Evolutionary conservation across 2,113 vertebrate genomes (phyloP), one percentile per base, ranked within the genome.

Genomic region (Prietella phreatophila): DNA sequence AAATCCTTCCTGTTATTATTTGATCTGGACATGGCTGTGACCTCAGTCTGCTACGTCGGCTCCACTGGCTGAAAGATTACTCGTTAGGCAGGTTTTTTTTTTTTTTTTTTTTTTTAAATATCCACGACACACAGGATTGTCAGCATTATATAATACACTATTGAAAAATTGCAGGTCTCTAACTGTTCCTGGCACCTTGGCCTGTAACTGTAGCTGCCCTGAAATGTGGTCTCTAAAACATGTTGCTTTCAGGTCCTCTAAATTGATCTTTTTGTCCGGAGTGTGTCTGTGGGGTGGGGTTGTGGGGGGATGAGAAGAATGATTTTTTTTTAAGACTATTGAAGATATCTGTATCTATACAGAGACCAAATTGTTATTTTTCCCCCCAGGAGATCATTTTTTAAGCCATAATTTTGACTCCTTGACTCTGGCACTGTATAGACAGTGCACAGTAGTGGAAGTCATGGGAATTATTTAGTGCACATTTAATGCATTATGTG

Each of bases 181-280:
- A 75, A 83, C 39, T 83, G 83, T 33, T n/a, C 42, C 13, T 80
- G 61, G 61, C 27, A 39, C 17, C 15, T 56, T 55, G 53, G 79
- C 55, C 80, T 82, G 80, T 82, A 82, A 82, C 79, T 86, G 61
- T 82, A 86, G 78, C 25, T 56, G 76, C 20, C 20, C 36, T 86
- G 53, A 73, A 82, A 87, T 73, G 80, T 50, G 73, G 81, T 76
- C 27, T 83, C 30, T 58, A 63, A 83, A 75, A 83, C 25, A 39
- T 56, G 11, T 60, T 53, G 67, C 53, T 83, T 73, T 83, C 39
- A 42, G 55, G 19, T 83, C 13, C 39, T 60, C 19, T 20, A 82
- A 82, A 39, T 30, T 71, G 53, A 27, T 9, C 8, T 25, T 9
- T 56, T 47, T 80, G 79, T 63, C 10, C 27, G 20, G 61, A 33